A percentile compares a stretch with the other conserved stretches of the same genome.
These are phyloP conservation scores for Dasyurus viverrinus DNA, from an alignment of 2,113 vertebrate species.

Conservation along the genomic window DNA sequence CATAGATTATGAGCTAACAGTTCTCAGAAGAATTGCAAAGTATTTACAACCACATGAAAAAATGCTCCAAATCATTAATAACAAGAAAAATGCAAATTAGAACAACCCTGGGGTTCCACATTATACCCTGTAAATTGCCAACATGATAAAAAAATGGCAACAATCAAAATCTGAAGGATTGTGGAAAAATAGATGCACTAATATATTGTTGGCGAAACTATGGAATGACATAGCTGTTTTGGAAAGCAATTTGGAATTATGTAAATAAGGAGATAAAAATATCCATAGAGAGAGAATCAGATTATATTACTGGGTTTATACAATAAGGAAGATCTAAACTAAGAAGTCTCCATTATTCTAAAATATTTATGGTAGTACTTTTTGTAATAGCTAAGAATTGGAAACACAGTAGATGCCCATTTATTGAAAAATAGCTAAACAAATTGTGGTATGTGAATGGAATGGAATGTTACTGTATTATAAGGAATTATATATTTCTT, in stretches of 20 bases:
- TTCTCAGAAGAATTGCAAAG: neutral
- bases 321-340: neutral
- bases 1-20: no score
- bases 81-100: neutral
- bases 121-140: neutral
- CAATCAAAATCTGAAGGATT: neutral
- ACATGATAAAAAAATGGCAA: neutral
- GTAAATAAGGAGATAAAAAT: neutral
- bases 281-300: neutral
- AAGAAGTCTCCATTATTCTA: neutral
- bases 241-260: neutral
- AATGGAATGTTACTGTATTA: neutral
- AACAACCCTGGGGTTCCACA: neutral
- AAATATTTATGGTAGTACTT: neutral
- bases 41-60: neutral
- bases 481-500: neutral
- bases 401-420: neutral
- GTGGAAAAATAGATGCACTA: neutral
- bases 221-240: neutral
- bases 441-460: neutral
- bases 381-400: neutral
- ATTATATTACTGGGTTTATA: neutral
- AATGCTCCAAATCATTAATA: neutral
- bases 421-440: neutral
- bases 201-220: neutral